phyloP scores from a whole-genome alignment of 2,113 vertebrate species.

The Agapornis roseicollis region DNA sequence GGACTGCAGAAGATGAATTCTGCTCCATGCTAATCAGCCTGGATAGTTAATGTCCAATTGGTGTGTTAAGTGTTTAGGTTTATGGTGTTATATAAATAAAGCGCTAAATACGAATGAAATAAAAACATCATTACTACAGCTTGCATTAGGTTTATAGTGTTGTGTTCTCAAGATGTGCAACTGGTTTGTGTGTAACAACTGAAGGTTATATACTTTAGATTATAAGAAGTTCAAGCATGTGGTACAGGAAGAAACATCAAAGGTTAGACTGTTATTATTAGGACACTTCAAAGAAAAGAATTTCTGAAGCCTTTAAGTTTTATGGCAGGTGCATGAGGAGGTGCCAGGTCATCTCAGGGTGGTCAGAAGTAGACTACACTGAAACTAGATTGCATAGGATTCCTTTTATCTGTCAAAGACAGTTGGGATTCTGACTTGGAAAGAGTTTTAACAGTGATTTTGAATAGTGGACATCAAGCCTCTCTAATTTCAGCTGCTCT shows the following conservation, averaged over 20 bases:
- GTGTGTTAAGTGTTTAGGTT: conserved; percentile 3
- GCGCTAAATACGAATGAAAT: conserved; percentile 24
- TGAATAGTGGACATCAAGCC: conserved; percentile 93
- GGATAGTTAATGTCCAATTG: conserved; percentile 4
- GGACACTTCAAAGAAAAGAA: conserved; percentile 91
- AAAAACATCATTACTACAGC: conserved; percentile 38
- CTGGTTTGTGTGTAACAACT: conserved; percentile 33
- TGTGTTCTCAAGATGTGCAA: conserved; percentile 53
- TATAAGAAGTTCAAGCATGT: conserved; percentile 86
- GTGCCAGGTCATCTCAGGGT: conserved; percentile 89
- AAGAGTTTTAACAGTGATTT: conserved; percentile 78
- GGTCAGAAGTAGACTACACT: conserved; percentile 76
- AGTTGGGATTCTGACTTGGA: conserved; percentile 76
- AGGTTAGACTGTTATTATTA: conserved; percentile 89
- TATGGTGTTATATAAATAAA: conserved; percentile 19
- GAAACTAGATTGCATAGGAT: conserved; percentile 75
- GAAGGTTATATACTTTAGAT: conserved; percentile 78
- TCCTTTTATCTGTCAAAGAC: conserved; percentile 83
- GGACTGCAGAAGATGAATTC: not conserved
- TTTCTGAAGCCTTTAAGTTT: conserved; percentile 92
- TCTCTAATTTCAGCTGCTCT: conserved; percentile 96
- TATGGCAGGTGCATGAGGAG: conserved; percentile 94
- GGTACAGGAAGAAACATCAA: conserved; percentile 89
- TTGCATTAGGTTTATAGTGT: conserved; percentile 36
- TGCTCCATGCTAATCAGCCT: conserved; percentile 14